A percentile compares a stretch with the other conserved stretches of the same genome.
phyloP scores from a whole-genome alignment of 2,113 vertebrate species.

The Perccottus glenii region DNA sequence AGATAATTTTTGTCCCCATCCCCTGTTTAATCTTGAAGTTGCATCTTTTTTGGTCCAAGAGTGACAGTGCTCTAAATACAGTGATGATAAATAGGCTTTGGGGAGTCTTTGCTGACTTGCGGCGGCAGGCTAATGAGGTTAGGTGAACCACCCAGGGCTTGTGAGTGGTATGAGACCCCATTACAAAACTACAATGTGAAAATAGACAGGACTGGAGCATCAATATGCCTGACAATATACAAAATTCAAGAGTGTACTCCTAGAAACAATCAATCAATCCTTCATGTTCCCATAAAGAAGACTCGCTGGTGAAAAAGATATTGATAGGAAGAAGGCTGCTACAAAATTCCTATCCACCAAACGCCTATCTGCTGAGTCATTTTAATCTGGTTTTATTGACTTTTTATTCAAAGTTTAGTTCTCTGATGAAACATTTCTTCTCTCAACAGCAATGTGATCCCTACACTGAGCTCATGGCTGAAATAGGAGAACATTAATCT shows the following conservation, averaged over 20 bases:
- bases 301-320: too few relatives aligned
- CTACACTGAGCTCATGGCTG: background rate
- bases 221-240: conserved; percentile 3
- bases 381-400: too few relatives aligned
- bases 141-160: conserved; percentile 40
- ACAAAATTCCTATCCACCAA: too few relatives aligned
- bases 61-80: conserved; percentile 49
- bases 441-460: background rate
- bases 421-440: background rate
- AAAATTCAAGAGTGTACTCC: background rate
- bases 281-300: background rate
- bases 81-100: conserved; percentile 59
- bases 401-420: background rate
- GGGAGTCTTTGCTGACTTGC: conserved; percentile 63
- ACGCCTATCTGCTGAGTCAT: too few relatives aligned
- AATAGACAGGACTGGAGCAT: conserved; percentile 11
- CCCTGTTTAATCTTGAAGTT: conserved; percentile 31
- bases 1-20: background rate
- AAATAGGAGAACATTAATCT: background rate
- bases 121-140: conserved; percentile 65
- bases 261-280: background rate
- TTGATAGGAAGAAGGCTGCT: too few relatives aligned
- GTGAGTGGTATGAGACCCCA: conserved; percentile 37
- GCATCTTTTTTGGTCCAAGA: conserved; percentile 41
- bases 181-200: conserved; percentile 37